These are phyloP conservation scores for Hypocryptadius cinnamomeus DNA, from an alignment of 2,113 vertebrate genomes.

Conservation along the genomic window DNA sequence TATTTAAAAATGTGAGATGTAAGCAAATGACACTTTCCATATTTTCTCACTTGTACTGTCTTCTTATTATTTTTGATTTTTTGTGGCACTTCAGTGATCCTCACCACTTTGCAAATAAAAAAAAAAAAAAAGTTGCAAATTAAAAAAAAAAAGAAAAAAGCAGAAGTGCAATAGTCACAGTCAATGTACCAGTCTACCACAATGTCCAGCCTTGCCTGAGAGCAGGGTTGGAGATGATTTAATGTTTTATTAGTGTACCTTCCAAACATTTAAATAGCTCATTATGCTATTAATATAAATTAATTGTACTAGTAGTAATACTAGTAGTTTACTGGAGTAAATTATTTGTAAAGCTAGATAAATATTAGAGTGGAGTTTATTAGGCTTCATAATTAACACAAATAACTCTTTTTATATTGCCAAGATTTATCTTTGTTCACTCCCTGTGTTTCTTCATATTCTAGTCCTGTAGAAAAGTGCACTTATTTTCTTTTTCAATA, in stretches of 20 bases:
- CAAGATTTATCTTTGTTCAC: not conserved
- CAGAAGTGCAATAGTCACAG: not conserved
- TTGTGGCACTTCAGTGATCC: not conserved
- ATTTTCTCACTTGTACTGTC: not conserved
- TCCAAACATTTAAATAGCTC: not conserved
- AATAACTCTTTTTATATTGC: not conserved
- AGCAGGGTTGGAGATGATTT: not conserved
- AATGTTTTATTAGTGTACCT: not conserved
- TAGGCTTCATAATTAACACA: not conserved
- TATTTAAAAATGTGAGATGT: not conserved
- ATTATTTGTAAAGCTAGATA: not conserved
- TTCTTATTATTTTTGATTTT: not conserved
- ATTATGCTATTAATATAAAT: not conserved
- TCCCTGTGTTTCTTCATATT: not conserved
- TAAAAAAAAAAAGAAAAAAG: not conserved
- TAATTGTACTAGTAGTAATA: not conserved
- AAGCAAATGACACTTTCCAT: not conserved
- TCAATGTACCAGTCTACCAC: not conserved
- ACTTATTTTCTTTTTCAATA: not conserved
- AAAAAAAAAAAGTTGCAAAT: not conserved
- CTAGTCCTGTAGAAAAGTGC: not conserved
- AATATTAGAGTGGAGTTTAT: not conserved
- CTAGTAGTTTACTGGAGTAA: not conserved
- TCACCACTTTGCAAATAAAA: not conserved
- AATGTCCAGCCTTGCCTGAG: not conserved